Conservation (phyloP, 2,888 invertebrate species). For the Lingula anatina region DNA sequence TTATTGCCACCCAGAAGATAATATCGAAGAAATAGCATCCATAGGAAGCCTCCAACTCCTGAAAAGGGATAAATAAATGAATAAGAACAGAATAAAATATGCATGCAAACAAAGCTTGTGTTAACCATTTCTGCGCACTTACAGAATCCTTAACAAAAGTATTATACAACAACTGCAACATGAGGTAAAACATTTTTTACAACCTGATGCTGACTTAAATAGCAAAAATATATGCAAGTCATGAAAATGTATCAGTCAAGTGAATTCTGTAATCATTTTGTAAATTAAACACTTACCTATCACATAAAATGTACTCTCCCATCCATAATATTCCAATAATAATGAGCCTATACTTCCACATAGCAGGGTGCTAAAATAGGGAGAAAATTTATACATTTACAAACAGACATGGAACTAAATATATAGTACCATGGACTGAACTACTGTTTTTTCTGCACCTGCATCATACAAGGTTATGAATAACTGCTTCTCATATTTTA, state of each 20-base stretch:
- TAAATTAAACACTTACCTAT: constrained; percentile 57
- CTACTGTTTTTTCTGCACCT: too few species aligned
- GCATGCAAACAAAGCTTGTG: too few species aligned
- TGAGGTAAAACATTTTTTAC: not conserved
- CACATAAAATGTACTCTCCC: constrained; percentile 63
- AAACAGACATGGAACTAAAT: too few species aligned
- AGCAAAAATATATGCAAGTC: too few species aligned
- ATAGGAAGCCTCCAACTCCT: constrained; percentile 59
- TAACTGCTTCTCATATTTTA: too few species aligned
- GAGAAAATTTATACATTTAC: constrained; percentile 14
- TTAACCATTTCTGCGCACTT: too few species aligned
- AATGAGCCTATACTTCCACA: constrained; percentile 66
- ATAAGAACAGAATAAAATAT: not conserved
- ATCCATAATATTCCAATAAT: constrained; percentile 62
- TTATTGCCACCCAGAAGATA: constrained; percentile 51
- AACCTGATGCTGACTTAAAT: too few species aligned
- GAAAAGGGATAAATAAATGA: constrained; percentile 14
- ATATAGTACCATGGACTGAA: too few species aligned
- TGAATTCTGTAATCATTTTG: too few species aligned
- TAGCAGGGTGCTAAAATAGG: constrained; percentile 61
- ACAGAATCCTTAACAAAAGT: constrained; percentile 1
- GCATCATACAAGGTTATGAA: too few species aligned
- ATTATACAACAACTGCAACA: not conserved
- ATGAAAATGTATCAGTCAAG: too few species aligned
- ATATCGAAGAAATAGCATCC: constrained; percentile 60